Evolutionary conservation across 2,888 invertebrate genomes (phyloP).

Genomic region (Furcula furcula): DNA sequence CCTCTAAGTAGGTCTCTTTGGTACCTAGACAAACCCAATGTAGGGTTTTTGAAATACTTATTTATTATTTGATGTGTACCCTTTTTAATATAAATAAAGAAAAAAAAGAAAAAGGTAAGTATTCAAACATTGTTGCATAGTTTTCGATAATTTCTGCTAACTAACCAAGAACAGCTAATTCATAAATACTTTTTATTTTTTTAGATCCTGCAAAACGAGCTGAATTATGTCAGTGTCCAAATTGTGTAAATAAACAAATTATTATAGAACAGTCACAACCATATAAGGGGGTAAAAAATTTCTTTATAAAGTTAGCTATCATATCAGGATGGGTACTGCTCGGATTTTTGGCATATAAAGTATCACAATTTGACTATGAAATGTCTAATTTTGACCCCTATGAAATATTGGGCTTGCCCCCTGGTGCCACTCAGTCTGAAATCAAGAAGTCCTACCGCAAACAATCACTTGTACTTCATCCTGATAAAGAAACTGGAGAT

Average conservation of each 20-base stretch:
- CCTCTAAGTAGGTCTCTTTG: too few relatives aligned
- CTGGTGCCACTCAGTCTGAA: slow-evolving; percentile 92
- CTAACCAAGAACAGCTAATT: too few relatives aligned
- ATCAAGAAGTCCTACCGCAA: slow-evolving; percentile 98
- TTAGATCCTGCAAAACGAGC: slow-evolving; percentile 89
- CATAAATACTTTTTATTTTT: slow-evolving; percentile 24
- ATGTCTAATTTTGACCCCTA: slow-evolving; percentile 99
- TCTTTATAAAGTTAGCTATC: slow-evolving; percentile 89
- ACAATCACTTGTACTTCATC: slow-evolving; percentile 96
- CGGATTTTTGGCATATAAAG: slow-evolving; percentile 92
- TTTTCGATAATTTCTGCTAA: too few relatives aligned
- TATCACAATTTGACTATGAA: slow-evolving; percentile 98
- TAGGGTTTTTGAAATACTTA: too few relatives aligned
- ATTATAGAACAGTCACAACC: slow-evolving; percentile 93
- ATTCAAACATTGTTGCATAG: too few relatives aligned
- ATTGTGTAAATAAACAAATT: slow-evolving; percentile 91
- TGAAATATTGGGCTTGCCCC: slow-evolving; percentile 94
- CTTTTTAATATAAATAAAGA: too few relatives aligned
- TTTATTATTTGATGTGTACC: too few relatives aligned
- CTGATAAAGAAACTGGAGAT: slow-evolving; percentile 98
- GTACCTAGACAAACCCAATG: too few relatives aligned
- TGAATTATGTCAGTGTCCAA: slow-evolving; percentile 94
- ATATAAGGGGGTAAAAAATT: slow-evolving; percentile 91
- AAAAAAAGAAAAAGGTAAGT: too few relatives aligned
- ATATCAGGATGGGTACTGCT: slow-evolving; percentile 92